phyloP scores from a whole-genome alignment of 1,140 invertebrate genomes.

The Plectus sambesii region DNA sequence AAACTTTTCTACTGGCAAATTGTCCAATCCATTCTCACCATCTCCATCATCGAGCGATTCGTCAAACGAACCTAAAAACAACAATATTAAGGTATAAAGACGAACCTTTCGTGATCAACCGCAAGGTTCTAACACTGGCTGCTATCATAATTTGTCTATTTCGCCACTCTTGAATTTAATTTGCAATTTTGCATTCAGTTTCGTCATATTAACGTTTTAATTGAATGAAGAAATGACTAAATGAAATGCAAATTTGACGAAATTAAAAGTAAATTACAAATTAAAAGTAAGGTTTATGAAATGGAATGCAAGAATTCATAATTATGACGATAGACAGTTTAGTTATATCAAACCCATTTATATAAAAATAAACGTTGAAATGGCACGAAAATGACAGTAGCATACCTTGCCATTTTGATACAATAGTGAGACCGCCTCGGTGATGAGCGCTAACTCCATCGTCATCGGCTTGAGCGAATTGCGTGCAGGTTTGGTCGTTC shows the following conservation, averaged over 20 bases:
- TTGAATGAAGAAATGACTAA: background rate
- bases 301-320: background rate
- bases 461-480: background rate
- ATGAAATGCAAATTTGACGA: background rate
- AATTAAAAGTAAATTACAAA: no score
- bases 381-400: background rate
- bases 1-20: no score
- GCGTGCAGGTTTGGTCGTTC: background rate
- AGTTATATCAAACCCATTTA: background rate
- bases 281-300: background rate
- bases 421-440: background rate
- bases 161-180: background rate
- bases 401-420: background rate
- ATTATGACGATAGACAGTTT: background rate
- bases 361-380: background rate
- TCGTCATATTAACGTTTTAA: background rate
- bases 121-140: background rate
- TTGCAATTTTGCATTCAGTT: background rate
- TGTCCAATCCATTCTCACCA: background rate
- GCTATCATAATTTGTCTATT: background rate
- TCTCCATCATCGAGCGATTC: background rate
- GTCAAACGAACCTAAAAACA: no score
- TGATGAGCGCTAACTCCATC: background rate
- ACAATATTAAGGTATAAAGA: no score
- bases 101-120: background rate